Evolutionary conservation across 2,888 invertebrate species (phyloP).

Genomic region (Hesperia comma): DNA sequence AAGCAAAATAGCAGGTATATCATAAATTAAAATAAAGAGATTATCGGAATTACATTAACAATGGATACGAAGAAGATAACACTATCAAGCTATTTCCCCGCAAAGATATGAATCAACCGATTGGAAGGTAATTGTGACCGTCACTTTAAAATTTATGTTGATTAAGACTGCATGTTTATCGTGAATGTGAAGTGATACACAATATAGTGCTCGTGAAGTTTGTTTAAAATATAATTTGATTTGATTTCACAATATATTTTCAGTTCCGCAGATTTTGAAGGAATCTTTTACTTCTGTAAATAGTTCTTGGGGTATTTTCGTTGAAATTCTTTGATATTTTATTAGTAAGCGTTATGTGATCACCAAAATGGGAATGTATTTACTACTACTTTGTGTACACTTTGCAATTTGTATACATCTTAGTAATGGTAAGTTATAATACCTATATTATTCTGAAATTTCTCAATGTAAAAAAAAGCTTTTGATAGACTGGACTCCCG

Average conservation of each 20-base stretch:
- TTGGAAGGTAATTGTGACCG: conserved; percentile 48
- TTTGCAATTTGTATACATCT: conserved; percentile 15
- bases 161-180: not conserved
- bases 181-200: not conserved
- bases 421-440: conserved; percentile 42
- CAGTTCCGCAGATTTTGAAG: not conserved
- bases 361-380: conserved; percentile 5
- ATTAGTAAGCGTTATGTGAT: conserved; percentile 15
- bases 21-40: not conserved
- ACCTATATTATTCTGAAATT: conserved; percentile 5
- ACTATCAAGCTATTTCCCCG: conserved; percentile 64
- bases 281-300: no score
- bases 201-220: conserved; percentile 3
- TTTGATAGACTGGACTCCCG: no score
- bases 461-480: not conserved
- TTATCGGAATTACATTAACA: not conserved
- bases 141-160: conserved; percentile 44
- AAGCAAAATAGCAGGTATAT: not conserved
- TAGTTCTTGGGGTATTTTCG: not conserved
- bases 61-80: conserved; percentile 42
- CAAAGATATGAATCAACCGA: conserved; percentile 69
- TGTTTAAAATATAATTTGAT: not conserved
- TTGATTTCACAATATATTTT: not conserved
- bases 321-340: not conserved
- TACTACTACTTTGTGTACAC: conserved; percentile 7